Percentiles rank a stretch among this genome's conserved stretches.
Conservation (phyloP, 2,888 invertebrate genomes). For the Megalurothrips usitatus region DNA sequence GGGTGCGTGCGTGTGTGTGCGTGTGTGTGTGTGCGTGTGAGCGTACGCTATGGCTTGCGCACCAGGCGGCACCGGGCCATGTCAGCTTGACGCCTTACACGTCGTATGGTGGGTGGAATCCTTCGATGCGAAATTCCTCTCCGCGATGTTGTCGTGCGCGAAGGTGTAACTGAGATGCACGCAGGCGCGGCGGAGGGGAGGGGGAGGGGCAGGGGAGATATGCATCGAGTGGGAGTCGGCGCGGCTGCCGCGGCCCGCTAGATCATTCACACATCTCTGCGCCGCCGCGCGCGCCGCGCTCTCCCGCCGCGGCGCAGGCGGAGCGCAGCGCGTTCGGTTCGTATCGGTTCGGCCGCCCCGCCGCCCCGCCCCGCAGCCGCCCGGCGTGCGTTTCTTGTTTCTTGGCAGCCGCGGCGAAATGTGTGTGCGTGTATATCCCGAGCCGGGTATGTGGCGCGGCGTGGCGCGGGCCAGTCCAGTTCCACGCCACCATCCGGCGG, state of each 20-base stretch:
- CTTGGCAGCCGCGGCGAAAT: slow-evolving; percentile 7
- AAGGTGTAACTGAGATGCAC: too few relatives aligned
- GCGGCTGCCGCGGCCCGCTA: neutral
- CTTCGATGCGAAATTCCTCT: too few relatives aligned
- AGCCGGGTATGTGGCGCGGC: neutral
- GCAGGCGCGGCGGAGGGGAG: too few relatives aligned
- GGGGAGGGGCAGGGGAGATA: too few relatives aligned
- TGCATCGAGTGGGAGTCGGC: too few relatives aligned
- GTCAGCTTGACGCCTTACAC: too few relatives aligned
- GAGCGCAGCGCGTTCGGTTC: neutral
- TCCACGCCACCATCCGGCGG: neutral
- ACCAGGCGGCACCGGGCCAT: too few relatives aligned
- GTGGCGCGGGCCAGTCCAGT: neutral
- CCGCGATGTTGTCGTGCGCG: too few relatives aligned
- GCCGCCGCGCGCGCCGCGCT: neutral
- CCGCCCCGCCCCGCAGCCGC: neutral
- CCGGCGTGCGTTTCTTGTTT: neutral
- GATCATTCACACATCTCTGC: slow-evolving; percentile 12
- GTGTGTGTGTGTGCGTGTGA: too few relatives aligned
- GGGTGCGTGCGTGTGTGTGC: too few relatives aligned
- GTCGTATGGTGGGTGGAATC: too few relatives aligned
- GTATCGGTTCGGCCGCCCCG: neutral
- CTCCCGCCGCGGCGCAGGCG: neutral
- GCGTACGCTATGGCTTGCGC: too few relatives aligned
- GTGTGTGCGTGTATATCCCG: neutral